phyloP scores from a whole-genome alignment of 2,113 vertebrate species.

The Zosterops japonicus region DNA sequence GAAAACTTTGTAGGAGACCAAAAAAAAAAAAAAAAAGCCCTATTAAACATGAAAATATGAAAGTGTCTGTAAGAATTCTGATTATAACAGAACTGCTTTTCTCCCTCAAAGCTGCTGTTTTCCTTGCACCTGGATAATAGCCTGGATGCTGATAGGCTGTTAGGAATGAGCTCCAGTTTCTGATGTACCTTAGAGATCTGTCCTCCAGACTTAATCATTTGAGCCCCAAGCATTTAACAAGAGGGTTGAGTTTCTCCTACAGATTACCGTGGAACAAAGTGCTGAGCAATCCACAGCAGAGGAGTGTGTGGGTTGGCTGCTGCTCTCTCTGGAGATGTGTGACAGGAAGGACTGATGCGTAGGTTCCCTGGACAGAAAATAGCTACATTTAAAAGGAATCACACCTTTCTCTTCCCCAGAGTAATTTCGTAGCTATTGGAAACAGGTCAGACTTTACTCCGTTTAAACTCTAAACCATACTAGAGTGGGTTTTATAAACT shows the following conservation, averaged over 20 bases:
- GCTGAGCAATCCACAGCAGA: slow-evolving; percentile 8
- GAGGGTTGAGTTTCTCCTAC: neutral
- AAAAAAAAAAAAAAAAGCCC: neutral
- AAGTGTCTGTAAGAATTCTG: neutral
- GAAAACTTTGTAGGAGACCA: neutral
- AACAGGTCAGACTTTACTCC: neutral
- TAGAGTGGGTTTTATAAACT: neutral
- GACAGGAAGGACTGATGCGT: neutral
- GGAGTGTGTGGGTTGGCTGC: slow-evolving; percentile 30
- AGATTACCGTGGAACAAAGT: neutral
- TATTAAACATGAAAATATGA: slow-evolving; percentile 19
- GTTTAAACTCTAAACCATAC: neutral
- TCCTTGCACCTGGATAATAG: neutral
- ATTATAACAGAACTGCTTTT: neutral
- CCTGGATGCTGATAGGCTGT: neutral
- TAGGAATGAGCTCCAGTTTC: neutral
- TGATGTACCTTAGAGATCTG: neutral
- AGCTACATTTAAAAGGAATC: neutral
- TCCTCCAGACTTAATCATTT: neutral
- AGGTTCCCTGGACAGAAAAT: slow-evolving; percentile 19
- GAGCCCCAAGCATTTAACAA: neutral
- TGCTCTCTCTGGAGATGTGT: slow-evolving; percentile 14
- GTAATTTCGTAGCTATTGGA: neutral
- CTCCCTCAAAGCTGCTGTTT: neutral
- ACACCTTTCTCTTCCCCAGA: neutral